Base-by-base conservation (phyloP, 2,113 vertebrate genomes). In the Megaceryle maxima region DNA sequence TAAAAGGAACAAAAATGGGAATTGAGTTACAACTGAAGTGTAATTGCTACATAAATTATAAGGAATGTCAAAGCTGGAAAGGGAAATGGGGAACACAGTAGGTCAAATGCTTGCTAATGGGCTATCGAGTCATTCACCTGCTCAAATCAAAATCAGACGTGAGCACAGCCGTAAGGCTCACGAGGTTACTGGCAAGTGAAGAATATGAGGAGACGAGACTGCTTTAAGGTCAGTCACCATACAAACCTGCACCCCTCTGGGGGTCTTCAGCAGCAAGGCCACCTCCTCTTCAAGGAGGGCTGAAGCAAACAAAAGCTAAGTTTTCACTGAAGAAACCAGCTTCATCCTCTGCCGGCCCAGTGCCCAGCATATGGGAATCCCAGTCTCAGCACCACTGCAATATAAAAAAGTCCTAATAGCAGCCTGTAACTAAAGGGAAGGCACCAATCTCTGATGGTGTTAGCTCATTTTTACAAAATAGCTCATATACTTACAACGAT, bases 11-110 rank as follows among this genome's bases (percentile, higher is more conserved):
- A 92, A 86, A 95, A 67, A 50, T 1, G 0, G 88, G 94, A 95
- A 94, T 74, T 96, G 93, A 90, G 70, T 96, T 97, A 96, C 95
- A 90, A 63, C 90, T 76, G 57, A 94, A 95, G 70, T 77, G 81
- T 87, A 95, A 93, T 53, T 93, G 86, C 68, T 77, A 78, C 87
- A 87, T 94, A 95, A 96, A 95, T 96, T 94, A 94, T 7, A 77
- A 6, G 1, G 46, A 87, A n/a, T 84, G 92, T 87, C 94, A 91
- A 90, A 90, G 64, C 76, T 78, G 88, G 90, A 87, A 84, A 90
- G 82, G 87, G 80, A 96, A 96, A 87, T 50, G 31, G 56, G 77
- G 90, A 91, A 68, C 85, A 53, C 5, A 57, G 63, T n/a, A 81
- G 83, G 91, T 93, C 90, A 84, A 85, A 92, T 8, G 13, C n/a